Evolutionary conservation across 2,888 invertebrate genomes (phyloP), one percentile per base, ranked within the genome.

Genomic region (Platycnemis pennipes): DNA sequence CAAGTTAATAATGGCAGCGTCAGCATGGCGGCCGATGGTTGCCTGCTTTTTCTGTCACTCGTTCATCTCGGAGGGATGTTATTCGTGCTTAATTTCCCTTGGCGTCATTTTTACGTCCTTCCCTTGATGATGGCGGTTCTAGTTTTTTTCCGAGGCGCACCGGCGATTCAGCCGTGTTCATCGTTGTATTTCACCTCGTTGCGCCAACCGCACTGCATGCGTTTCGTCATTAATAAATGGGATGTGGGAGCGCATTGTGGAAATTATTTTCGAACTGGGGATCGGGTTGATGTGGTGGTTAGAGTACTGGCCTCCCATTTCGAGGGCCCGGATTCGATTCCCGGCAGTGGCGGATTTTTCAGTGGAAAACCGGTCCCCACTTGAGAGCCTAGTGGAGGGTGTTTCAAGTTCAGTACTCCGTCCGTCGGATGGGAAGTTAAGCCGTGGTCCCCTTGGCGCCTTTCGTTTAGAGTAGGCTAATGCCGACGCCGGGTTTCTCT

Each of bases 1-100:
- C 7, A 91, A 91, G 91, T 26, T 89, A 56, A 53, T 56, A 89
- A 53, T 63, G n/a, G n/a, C 69, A 8, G 69, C 69, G 31, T 69
- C 69, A 69, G 31, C n/a, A 69, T 69, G 31, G 49, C 37, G 77
- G 37, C 77, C 77, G 37, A 13, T 77, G 37, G 31, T 13, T 37
- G 77, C 31, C 37, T 77, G 31, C 77, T 77, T 8, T 77, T 77
- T 77, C 77, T 77, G 77, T 37, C 49, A 16, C 77, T 77, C 31
- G 77, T 5, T 77, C 3, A 37, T 2, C 31, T 16, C 31, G 77
- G 77, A 8, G 37, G 13, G 77, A 11, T 16, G 37, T 77, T 77
- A 77, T 37, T 77, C 77, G 37, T 77, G 37, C 31, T 56, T 69
- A 13, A 77, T 77, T 11, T 31, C 77, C 37, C 37, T 77, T 77